Evolutionary conservation across 92 coral and sea anemone genomes (phyloP).

Genomic region (Montipora capitata): DNA sequence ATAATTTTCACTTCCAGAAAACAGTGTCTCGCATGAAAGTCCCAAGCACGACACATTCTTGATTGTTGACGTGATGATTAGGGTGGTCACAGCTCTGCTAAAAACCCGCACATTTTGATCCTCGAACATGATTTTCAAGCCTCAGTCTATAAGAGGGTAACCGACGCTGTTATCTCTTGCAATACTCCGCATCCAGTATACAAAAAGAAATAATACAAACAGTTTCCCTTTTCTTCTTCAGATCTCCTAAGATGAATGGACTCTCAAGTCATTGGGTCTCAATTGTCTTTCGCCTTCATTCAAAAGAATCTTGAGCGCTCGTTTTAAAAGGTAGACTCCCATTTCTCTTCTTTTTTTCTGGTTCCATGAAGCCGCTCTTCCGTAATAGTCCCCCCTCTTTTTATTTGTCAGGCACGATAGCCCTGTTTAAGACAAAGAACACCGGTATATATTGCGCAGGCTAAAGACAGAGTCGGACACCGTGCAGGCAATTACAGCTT

Average conservation of each 20-base stretch:
- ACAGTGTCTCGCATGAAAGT: too few relatives aligned
- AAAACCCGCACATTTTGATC: background rate
- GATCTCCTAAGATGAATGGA: background rate
- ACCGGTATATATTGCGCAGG: background rate
- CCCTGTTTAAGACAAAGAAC: constrained; percentile 54
- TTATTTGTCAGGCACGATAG: constrained; percentile 87
- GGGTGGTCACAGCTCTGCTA: background rate
- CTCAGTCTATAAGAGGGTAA: background rate
- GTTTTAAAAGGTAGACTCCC: constrained; percentile 83
- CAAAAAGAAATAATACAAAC: too few relatives aligned
- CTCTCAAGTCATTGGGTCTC: constrained; percentile 71
- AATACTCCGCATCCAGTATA: background rate
- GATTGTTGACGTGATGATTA: too few relatives aligned
- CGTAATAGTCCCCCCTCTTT: constrained; percentile 91
- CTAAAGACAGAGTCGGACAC: too few relatives aligned
- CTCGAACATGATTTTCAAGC: background rate
- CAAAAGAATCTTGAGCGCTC: constrained; percentile 84
- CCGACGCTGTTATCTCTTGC: background rate
- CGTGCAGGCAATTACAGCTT: too few relatives aligned
- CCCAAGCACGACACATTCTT: too few relatives aligned
- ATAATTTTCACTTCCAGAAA: too few relatives aligned
- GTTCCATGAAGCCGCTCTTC: constrained; percentile 72
- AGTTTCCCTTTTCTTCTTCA: background rate
- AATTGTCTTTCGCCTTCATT: constrained; percentile 93
- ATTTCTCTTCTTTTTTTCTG: constrained; percentile 81